Evolutionary conservation across 2,797 vertebrate genomes (phyloP), one percentile per base, ranked within the genome.

Genomic region (Labeo calbasu): DNA sequence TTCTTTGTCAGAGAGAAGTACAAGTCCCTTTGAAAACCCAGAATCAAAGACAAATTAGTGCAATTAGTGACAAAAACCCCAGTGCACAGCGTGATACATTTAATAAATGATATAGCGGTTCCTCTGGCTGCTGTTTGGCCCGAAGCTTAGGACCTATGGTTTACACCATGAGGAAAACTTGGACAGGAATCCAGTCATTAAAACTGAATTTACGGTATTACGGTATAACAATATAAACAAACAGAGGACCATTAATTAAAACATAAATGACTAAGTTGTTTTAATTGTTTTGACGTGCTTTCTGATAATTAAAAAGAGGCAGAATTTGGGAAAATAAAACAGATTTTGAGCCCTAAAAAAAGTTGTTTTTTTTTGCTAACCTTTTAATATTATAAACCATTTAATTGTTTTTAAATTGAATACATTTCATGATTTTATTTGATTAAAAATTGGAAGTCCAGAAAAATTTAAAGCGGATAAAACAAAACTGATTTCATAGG

Each of bases 21-120:
- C 53, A 21, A 32, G 28, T 59, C 48, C 15, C 43, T 69, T 77
- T 32, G 17, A 82, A 82, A 75, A 79, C 28, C 43, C 17, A 51
- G 2, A 25, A 61, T 59, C 46, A 80, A 66, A 86, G 72, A 50
- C 75, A 77, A 59, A 71, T 78, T 28, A 61, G 17, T n/a, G 48
- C 81, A 86, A 88, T 81, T 72, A 86, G 85, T 59, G 48, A 84
- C 84, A 40, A 70, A 46, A 82, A 82, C 77, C 65, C 65, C 83
- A 7, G 72, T 43, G 71, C 23, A 53, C 14, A 15, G 48, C 61
- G 8, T 82, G 86, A 87, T 88, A 85, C 82, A 88, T 89, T 85
- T 36, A 75, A 75, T 75, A 75, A 75, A 75, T 9, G 11, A 55
- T 36, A 75, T 12, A 73, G 19, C 8, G 28, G 11, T 36, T 28